Conservation (phyloP, 1,140 invertebrate species). For the Calycopis cecrops region DNA sequence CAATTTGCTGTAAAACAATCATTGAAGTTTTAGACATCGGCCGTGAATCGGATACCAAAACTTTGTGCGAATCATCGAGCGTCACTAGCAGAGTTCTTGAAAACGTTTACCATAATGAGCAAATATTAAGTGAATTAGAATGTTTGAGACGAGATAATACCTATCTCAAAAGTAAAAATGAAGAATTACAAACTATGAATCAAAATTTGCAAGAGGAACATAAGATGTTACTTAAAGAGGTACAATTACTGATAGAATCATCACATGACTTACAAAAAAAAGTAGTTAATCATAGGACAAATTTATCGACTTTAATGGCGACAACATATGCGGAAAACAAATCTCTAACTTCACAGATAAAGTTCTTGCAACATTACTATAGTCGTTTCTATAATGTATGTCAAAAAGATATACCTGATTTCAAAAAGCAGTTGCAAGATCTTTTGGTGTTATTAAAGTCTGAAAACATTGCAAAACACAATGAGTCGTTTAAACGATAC, state of each 20-base stretch:
- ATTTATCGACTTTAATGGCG: conserved; percentile 64
- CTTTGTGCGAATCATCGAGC: conserved; percentile 19
- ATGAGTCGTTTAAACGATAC: conserved; percentile 45
- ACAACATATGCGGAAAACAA: conserved; percentile 66
- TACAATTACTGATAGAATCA: conserved; percentile 44
- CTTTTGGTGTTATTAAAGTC: conserved; percentile 46
- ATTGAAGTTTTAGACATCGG: conserved; percentile 35
- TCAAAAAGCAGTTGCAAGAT: conserved; percentile 51
- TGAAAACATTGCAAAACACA: conserved; percentile 31
- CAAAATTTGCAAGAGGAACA: conserved; percentile 37
- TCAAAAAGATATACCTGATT: conserved; percentile 55
- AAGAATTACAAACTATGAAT: conserved; percentile 37
- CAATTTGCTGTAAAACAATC: conserved; percentile 54
- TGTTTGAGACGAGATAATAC: conserved; percentile 35
- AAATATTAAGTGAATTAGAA: conserved; percentile 34
- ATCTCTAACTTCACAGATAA: conserved; percentile 55
- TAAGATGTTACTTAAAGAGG: conserved; percentile 44
- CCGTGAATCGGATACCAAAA: conserved; percentile 19
- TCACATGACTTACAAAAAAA: conserved; percentile 55
- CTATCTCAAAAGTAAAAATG: conserved; percentile 27
- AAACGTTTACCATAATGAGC: conserved; percentile 34
- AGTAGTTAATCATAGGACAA: conserved; percentile 56
- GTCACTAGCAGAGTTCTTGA: conserved; percentile 20
- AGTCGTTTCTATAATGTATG: conserved; percentile 54
- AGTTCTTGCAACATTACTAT: conserved; percentile 54